These are phyloP conservation scores for Notodonta dromedarius DNA, from an alignment of 2,888 invertebrate species.

Conservation along the genomic window DNA sequence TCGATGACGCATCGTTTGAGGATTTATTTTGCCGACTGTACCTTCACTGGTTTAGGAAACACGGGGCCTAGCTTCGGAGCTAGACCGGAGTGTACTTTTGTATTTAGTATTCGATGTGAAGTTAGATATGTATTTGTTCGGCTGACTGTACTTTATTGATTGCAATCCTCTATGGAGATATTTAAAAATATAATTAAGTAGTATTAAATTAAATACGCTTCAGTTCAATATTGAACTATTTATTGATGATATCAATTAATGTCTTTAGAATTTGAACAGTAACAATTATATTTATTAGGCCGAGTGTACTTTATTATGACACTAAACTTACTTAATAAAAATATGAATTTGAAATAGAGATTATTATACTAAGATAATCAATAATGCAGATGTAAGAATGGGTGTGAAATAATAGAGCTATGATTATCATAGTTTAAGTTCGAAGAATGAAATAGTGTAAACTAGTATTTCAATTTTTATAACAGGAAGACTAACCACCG, in stretches of 20 bases:
- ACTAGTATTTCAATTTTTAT: neutral
- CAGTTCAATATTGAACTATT: too few relatives aligned
- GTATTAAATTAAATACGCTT: too few relatives aligned
- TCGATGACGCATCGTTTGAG: slow-evolving; percentile 79
- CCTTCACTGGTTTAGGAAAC: slow-evolving; percentile 13
- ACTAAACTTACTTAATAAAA: too few relatives aligned
- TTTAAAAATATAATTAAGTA: too few relatives aligned
- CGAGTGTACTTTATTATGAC: neutral
- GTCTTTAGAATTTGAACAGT: neutral
- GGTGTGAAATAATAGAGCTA: too few relatives aligned
- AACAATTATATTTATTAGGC: neutral
- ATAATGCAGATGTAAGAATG: too few relatives aligned
- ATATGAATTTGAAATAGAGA: too few relatives aligned
- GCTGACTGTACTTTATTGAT: neutral
- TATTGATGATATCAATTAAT: too few relatives aligned
- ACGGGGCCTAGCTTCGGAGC: slow-evolving; percentile 32
- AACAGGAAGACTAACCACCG: neutral
- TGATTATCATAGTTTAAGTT: too few relatives aligned
- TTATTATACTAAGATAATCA: too few relatives aligned
- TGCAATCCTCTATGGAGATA: neutral
- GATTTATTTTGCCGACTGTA: slow-evolving; percentile 69
- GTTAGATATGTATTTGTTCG: neutral
- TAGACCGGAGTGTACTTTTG: slow-evolving; percentile 25
- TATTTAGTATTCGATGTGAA: neutral
- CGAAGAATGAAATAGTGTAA: too few relatives aligned